These are phyloP conservation scores for Platyrinchus mystaceus DNA, from an alignment of 2,797 vertebrate species.

Conservation along the genomic window DNA sequence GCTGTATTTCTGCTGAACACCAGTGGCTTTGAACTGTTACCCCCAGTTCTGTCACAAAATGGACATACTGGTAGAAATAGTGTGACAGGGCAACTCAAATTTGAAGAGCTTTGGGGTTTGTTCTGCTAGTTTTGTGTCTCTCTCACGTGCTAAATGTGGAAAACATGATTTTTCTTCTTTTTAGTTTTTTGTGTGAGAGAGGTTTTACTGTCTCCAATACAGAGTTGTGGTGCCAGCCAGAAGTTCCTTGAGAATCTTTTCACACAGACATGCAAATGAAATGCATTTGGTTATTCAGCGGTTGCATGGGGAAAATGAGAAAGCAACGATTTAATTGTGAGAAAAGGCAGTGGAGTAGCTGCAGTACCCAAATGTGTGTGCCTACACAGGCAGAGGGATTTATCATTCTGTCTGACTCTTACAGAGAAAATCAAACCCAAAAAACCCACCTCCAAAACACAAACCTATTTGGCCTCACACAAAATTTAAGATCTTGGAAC, in stretches of 20 bases:
- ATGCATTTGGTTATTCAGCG: not conserved
- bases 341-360: not conserved
- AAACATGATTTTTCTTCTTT: rapidly evolving
- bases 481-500: not conserved
- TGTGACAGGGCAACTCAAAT: not conserved
- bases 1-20: not conserved
- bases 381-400: rapidly evolving
- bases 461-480: not conserved
- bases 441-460: no score
- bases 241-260: not conserved
- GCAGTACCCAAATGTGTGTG: not conserved
- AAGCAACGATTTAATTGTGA: not conserved
- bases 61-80: not conserved
- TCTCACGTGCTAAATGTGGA: not conserved
- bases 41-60: not conserved
- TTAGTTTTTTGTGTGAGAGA: not conserved
- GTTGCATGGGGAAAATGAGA: not conserved
- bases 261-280: not conserved
- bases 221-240: not conserved
- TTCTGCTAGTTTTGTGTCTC: not conserved
- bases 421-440: not conserved
- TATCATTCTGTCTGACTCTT: not conserved
- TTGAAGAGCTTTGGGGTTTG: rapidly evolving
- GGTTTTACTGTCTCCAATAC: not conserved
- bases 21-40: not conserved